Base-by-base conservation (phyloP, 23 tunicate species). In the Styela clava region DNA sequence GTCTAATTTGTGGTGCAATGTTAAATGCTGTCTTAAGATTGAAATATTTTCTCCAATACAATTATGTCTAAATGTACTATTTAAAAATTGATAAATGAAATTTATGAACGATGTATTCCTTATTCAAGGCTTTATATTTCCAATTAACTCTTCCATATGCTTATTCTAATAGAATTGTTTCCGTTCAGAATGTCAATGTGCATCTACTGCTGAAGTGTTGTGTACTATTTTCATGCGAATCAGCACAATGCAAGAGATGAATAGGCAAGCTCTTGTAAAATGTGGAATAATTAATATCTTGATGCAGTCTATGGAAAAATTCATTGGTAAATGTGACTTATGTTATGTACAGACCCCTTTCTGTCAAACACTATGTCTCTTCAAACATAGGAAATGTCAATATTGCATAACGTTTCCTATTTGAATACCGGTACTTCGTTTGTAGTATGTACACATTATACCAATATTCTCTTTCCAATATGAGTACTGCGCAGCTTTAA, bases 221-320 rank as follows among this genome's bases (percentile, higher is more conserved):
- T 71, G 77, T 35, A 3, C 7, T 32, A 71, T 76, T 21, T 44
- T 35, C n/a, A 76, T 37, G 64, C n/a, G 44, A 16, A 21, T 52
- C 9, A 84, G 94, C 62, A 84, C 88, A 0, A 89, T 80, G 62
- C 94, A 89, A 22, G 94, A 89, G 64, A 63, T 61, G 51, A 89
- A 89, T 63, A 51, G 88, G 29, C 69, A 85, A 64, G 62, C 87
- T 51, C 69, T 89, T 31, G 94, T 89, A 30, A 44, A 69, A 51
- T 27, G 21, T n/a, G 74, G 67, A 22, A 87, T 87, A 23, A 89
- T 89, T 73, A 79, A 79, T 25, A 35, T 24, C 9, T 31, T 84
- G 16, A 67, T 89, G 35, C n/a, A 44, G 27, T 63, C 79, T 61
- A 87, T 87, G 29, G 94, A 89, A 62, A 65, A 35, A 35, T 84